Conservation (phyloP, 2,888 invertebrate species). For the Noctua janthina region DNA sequence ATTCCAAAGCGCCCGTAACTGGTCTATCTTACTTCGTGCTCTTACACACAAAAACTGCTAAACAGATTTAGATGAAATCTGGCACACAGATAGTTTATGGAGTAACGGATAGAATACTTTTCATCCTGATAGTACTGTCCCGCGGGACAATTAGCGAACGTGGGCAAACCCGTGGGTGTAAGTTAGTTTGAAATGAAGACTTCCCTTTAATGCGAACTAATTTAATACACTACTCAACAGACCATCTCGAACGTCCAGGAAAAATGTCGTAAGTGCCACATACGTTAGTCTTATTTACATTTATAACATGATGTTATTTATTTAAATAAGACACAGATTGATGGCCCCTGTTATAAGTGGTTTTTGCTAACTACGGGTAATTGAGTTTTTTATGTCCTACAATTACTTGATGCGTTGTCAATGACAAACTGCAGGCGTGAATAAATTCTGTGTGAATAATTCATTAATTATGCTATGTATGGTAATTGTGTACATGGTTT, state of each 20-base stretch:
- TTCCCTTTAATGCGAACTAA: background rate
- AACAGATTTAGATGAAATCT: no score
- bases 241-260: constrained; percentile 20
- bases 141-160: no score
- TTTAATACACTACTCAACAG: background rate
- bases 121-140: no score
- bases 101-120: no score
- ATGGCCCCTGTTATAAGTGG: constrained; percentile 56
- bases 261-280: constrained; percentile 49
- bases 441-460: constrained; percentile 55
- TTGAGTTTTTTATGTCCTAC: constrained; percentile 57
- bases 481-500: constrained; percentile 57
- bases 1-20: no score
- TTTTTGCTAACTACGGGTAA: constrained; percentile 58
- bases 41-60: no score
- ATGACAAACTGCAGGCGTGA: constrained; percentile 56
- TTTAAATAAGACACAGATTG: constrained; percentile 62
- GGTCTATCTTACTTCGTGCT: no score
- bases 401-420: constrained; percentile 58
- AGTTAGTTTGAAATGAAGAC: background rate
- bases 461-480: constrained; percentile 56
- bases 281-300: constrained; percentile 48
- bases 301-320: constrained; percentile 56
- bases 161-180: no score
- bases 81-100: no score